Percentiles rank a stretch among this genome's conserved stretches.
Evolutionary conservation across 2,797 vertebrate genomes (phyloP).

Genomic region (Channallabes apus): DNA sequence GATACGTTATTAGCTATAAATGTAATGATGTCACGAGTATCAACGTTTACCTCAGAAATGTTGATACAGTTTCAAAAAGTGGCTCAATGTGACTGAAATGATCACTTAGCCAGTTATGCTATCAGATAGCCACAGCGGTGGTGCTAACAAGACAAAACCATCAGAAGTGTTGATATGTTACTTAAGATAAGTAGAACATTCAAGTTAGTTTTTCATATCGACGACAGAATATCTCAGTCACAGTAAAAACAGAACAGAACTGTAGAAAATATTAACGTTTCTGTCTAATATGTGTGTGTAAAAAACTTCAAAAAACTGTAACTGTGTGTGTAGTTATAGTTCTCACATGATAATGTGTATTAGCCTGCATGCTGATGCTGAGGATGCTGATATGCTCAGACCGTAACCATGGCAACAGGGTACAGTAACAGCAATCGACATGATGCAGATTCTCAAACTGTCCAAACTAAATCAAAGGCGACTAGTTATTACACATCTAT

Average conservation of each 20-base stretch:
- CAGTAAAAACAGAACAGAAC: background rate
- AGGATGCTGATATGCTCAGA: slow-evolving; percentile 17
- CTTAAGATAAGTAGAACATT: background rate
- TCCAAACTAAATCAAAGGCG: background rate
- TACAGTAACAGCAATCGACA: background rate
- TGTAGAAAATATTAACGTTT: background rate
- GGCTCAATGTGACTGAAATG: too few species aligned
- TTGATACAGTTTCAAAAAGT: too few species aligned
- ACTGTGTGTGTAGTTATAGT: too few species aligned
- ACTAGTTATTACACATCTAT: background rate
- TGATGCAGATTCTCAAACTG: background rate
- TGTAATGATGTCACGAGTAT: too few species aligned
- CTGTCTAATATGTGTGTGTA: background rate
- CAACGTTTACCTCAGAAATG: too few species aligned
- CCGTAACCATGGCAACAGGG: slow-evolving; percentile 46
- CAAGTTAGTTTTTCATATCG: background rate
- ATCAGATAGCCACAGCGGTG: background rate
- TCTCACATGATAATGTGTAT: background rate
- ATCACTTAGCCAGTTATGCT: too few species aligned
- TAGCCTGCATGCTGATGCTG: background rate
- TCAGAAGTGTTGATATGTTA: background rate
- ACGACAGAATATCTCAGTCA: background rate
- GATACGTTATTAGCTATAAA: too few species aligned
- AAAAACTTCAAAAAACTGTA: too few species aligned
- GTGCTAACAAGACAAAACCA: background rate